A percentile compares a stretch with the other conserved stretches of the same genome.
Evolutionary conservation across 2,797 vertebrate species (phyloP).

Genomic region (Sebastes diaconus): DNA sequence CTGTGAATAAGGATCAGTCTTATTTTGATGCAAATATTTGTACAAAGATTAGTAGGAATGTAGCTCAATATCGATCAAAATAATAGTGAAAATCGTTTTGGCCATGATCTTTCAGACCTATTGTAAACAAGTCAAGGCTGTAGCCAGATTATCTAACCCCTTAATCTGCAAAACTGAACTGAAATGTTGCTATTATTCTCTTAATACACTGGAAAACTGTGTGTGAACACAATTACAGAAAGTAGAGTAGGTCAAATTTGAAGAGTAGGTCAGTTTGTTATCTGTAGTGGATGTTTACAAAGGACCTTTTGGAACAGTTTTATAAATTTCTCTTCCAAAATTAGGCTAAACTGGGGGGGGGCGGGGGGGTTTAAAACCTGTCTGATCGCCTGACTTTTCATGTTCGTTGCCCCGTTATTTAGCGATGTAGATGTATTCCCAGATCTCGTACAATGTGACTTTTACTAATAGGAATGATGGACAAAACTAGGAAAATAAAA

Average conservation of each 20-base stretch:
- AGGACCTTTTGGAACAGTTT: neutral
- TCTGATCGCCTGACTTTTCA: neutral
- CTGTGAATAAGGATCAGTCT: no score
- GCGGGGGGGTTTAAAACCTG: no score
- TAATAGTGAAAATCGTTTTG: no score
- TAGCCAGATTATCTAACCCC: neutral
- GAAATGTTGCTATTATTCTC: neutral
- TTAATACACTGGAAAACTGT: neutral
- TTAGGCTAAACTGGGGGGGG: neutral
- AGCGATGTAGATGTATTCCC: no score
- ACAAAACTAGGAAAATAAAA: neutral
- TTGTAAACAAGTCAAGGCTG: neutral
- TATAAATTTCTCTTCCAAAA: neutral
- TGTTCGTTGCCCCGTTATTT: neutral
- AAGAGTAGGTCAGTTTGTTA: neutral
- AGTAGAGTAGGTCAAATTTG: neutral
- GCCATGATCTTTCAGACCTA: no score
- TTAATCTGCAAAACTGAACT: neutral
- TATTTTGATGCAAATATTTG: no score
- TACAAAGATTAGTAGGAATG: no score
- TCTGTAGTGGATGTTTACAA: neutral
- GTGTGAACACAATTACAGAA: neutral
- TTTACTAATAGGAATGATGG: neutral
- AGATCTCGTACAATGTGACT: no score
- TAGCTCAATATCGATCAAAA: no score